phyloP scores from a whole-genome alignment of 2,797 vertebrate species.

The Vireo griseus region DNA sequence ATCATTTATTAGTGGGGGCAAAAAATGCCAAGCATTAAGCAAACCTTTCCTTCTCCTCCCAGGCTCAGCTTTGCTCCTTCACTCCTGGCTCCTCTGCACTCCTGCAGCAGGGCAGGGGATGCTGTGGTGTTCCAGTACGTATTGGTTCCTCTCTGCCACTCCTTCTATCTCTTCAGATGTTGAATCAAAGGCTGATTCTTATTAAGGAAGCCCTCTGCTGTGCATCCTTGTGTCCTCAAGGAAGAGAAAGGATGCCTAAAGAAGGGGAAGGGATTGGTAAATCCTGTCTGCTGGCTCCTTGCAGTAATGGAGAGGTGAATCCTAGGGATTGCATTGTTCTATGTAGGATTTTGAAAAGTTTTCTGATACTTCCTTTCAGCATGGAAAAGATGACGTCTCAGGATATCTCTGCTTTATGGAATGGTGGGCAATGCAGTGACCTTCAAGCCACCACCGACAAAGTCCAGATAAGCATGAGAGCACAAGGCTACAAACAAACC shows the following conservation, averaged over 20 bases:
- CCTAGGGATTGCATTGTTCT: background rate
- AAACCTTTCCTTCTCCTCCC: background rate
- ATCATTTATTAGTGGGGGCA: fast-evolving
- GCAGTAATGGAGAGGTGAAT: background rate
- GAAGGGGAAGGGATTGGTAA: background rate
- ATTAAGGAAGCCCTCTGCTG: background rate
- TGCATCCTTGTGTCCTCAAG: background rate
- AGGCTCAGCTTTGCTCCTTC: background rate
- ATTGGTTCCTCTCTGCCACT: background rate
- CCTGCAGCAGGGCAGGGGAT: background rate
- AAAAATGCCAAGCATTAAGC: fast-evolving
- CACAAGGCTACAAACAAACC: background rate
- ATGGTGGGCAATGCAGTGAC: background rate
- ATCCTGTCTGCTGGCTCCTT: background rate
- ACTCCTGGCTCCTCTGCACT: background rate
- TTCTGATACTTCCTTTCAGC: background rate
- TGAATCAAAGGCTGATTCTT: background rate
- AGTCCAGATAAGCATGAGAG: background rate
- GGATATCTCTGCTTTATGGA: background rate
- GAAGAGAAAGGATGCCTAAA: background rate
- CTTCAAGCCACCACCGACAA: background rate
- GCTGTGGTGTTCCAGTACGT: fast-evolving
- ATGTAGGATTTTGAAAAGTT: background rate
- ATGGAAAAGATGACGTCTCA: background rate
- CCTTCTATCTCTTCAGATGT: background rate